Evolutionary conservation across 2,888 invertebrate genomes (phyloP).

Genomic region (Ochropleura leucogaster): DNA sequence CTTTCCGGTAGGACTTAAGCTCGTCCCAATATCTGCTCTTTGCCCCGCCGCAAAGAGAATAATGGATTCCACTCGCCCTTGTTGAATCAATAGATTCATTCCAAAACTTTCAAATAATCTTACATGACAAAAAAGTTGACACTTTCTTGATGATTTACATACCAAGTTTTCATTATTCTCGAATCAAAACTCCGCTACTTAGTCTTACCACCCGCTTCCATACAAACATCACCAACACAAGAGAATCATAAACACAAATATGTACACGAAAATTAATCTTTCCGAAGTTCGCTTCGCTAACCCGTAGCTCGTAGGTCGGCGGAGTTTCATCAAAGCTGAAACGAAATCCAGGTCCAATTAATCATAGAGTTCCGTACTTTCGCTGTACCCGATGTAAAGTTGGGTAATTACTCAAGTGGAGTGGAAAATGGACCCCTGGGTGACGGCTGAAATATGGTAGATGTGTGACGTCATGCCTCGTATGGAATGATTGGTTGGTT

Average conservation of each 20-base stretch:
- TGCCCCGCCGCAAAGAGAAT: too few relatives aligned
- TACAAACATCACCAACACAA: background rate
- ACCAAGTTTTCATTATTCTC: background rate
- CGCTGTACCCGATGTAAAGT: slow-evolving; percentile 53
- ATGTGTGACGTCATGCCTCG: slow-evolving; percentile 45
- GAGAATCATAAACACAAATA: slow-evolving; percentile 10
- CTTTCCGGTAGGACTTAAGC: too few relatives aligned
- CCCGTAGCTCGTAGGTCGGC: slow-evolving; percentile 38
- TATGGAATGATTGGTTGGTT: slow-evolving; percentile 18
- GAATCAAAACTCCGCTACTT: background rate
- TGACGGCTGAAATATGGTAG: slow-evolving; percentile 39
- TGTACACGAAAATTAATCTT: slow-evolving; percentile 47
- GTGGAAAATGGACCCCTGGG: slow-evolving; percentile 48
- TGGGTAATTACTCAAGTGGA: slow-evolving; percentile 63
- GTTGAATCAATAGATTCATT: too few relatives aligned
- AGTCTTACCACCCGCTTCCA: background rate
- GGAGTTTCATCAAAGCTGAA: slow-evolving; percentile 50
- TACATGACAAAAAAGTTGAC: too few relatives aligned
- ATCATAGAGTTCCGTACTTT: slow-evolving; percentile 55
- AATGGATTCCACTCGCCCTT: too few relatives aligned
- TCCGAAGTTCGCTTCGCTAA: slow-evolving; percentile 32
- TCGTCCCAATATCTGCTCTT: too few relatives aligned
- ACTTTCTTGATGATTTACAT: background rate
- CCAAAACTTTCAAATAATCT: too few relatives aligned
- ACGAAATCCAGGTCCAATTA: slow-evolving; percentile 61